Percentiles rank a stretch among this genome's conserved stretches.
Conservation (phyloP, 2,888 invertebrate genomes). For the Rhagonycha fulva region DNA sequence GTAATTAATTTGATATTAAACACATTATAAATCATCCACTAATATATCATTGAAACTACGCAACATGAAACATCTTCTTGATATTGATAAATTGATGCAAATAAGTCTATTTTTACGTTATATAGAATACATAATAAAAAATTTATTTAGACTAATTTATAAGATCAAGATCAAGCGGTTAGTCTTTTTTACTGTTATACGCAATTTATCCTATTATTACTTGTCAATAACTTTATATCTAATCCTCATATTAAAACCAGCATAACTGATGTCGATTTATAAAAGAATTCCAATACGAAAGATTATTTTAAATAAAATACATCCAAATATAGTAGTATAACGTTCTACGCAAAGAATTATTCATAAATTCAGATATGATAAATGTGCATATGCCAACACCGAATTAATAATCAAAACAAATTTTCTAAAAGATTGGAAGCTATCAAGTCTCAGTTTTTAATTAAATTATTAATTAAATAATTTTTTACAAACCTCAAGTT, state of each 20-base stretch:
- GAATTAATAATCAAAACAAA: not conserved
- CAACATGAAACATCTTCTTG: not conserved
- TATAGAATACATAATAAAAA: not conserved
- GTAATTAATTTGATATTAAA: not conserved
- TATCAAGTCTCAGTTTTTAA: not conserved
- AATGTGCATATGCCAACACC: not conserved
- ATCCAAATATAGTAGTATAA: constrained; percentile 14
- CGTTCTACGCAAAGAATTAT: not conserved
- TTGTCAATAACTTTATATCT: constrained; percentile 13
- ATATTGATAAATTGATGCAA: not conserved
- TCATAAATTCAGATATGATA: not conserved
- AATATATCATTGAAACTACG: not conserved
- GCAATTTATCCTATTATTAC: constrained; percentile 1
- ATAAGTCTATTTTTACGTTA: not conserved
- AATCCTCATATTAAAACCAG: constrained; percentile 16
- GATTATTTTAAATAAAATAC: constrained; percentile 12
- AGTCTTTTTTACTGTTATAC: not conserved
- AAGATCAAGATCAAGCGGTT: not conserved
- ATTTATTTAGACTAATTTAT: not conserved
- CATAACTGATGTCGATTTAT: constrained; percentile 14
- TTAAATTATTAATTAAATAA: not conserved
- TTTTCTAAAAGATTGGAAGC: not conserved
- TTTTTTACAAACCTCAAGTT: not conserved
- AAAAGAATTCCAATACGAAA: constrained; percentile 11
- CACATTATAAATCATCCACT: not conserved